Evolutionary conservation across 53 echinoderm and acorn worm genomes (phyloP).

Genomic region (Zoroaster sp.): DNA sequence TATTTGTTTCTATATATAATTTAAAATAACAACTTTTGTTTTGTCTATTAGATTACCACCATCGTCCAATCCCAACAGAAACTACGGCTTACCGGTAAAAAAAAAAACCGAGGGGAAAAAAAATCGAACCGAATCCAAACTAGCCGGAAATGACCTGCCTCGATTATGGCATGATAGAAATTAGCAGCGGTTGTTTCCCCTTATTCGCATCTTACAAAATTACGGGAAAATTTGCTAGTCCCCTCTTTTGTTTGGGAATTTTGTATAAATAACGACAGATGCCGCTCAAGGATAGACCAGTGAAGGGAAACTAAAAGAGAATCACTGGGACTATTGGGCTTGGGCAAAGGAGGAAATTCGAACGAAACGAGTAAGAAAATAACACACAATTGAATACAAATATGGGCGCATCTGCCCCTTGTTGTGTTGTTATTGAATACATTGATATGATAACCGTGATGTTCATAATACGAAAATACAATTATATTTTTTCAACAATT

Average conservation of each 20-base stretch:
- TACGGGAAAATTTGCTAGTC: not conserved
- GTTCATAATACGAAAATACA: not conserved
- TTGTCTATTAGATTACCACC: no score
- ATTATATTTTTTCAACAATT: not conserved
- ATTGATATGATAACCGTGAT: slow-evolving; percentile 32
- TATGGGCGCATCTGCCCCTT: slow-evolving; percentile 36
- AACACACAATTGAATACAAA: slow-evolving; percentile 33
- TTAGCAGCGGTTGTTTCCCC: not conserved
- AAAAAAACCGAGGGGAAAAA: not conserved
- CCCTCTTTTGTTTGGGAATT: not conserved
- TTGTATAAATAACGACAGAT: slow-evolving; percentile 51
- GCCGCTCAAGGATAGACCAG: slow-evolving; percentile 11
- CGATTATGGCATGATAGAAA: not conserved
- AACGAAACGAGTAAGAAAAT: slow-evolving; percentile 17
- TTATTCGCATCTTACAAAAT: not conserved
- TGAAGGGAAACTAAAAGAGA: not conserved
- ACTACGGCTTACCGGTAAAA: not conserved
- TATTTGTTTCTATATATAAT: no score
- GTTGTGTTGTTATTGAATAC: slow-evolving; percentile 6
- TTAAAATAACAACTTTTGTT: no score
- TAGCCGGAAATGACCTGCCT: slow-evolving; percentile 20
- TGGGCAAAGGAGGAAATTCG: slow-evolving; percentile 4
- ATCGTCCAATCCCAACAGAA: not conserved
- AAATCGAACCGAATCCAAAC: not conserved
- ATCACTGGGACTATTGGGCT: not conserved